A percentile compares a stretch with the other conserved stretches of the same genome.
phyloP scores from a whole-genome alignment of 2,888 invertebrate species.

The Hypolimnas misippus region DNA sequence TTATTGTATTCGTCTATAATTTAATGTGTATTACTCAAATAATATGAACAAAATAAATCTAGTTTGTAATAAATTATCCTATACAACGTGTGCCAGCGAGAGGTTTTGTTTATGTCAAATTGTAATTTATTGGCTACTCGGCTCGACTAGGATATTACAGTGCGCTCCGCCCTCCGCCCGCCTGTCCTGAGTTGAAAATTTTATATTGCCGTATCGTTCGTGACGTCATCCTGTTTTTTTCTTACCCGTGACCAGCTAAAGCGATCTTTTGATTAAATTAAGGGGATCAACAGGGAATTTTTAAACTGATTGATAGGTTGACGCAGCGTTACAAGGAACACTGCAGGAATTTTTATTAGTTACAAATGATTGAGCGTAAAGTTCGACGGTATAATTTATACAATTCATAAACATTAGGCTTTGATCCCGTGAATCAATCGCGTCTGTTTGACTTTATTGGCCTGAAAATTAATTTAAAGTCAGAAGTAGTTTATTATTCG shows the following conservation, averaged over 20 bases:
- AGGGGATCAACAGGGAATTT: slow-evolving; percentile 81
- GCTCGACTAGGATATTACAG: slow-evolving; percentile 79
- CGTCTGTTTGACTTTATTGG: slow-evolving; percentile 12
- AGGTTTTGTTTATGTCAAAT: slow-evolving; percentile 82
- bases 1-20: too few relatives aligned
- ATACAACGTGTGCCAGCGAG: slow-evolving; percentile 67
- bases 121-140: slow-evolving; percentile 80
- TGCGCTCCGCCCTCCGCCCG: slow-evolving; percentile 59
- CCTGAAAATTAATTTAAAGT: slow-evolving; percentile 10
- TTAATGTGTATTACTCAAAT: neutral
- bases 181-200: slow-evolving; percentile 72
- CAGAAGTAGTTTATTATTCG: neutral
- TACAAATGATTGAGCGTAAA: slow-evolving; percentile 75
- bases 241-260: slow-evolving; percentile 76
- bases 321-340: slow-evolving; percentile 79
- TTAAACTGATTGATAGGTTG: slow-evolving; percentile 83
- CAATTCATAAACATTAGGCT: slow-evolving; percentile 71
- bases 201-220: slow-evolving; percentile 75
- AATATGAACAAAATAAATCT: slow-evolving; percentile 37
- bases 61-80: slow-evolving; percentile 76
- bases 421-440: slow-evolving; percentile 36
- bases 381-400: slow-evolving; percentile 64
- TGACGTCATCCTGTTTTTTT: slow-evolving; percentile 80
- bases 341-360: slow-evolving; percentile 77
- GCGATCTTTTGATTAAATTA: slow-evolving; percentile 84